These are phyloP conservation scores for Cyanoderma ruficeps DNA, from an alignment of 2,113 vertebrate genomes.

Conservation along the genomic window DNA sequence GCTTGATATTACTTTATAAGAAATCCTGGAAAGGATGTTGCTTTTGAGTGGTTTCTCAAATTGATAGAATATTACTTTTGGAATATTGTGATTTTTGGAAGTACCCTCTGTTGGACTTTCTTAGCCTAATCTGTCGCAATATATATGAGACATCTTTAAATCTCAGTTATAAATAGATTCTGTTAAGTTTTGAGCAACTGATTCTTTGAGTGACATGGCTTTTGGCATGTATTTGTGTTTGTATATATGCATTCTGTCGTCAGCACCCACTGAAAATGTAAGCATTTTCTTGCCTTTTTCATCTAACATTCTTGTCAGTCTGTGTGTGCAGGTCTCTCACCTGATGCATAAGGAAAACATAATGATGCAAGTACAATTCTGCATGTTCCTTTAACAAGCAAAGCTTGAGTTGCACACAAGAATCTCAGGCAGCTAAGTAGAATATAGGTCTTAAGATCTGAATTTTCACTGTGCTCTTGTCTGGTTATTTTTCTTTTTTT, in stretches of 20 bases:
- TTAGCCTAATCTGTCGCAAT: neutral
- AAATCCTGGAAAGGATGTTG: neutral
- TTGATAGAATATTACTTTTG: neutral
- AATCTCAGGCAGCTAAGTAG: neutral
- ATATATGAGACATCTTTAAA: neutral
- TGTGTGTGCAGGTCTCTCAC: neutral
- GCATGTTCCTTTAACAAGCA: neutral
- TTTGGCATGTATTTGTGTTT: neutral
- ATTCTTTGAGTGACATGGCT: accelerated
- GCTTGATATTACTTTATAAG: neutral
- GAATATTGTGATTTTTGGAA: neutral
- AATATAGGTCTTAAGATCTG: neutral
- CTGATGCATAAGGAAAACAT: neutral
- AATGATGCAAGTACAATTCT: neutral
- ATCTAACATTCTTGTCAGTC: neutral
- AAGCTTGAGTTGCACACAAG: neutral
- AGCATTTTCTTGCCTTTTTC: neutral
- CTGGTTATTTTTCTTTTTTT: neutral
- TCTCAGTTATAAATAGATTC: neutral
- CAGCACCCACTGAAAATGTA: neutral
- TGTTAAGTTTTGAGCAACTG: neutral
- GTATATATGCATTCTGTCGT: neutral
- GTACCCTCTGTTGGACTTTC: neutral
- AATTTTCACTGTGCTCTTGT: neutral
- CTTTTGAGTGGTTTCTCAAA: neutral